Evolutionary conservation across 2,113 vertebrate genomes (phyloP).

Genomic region (Ageneiosus marmoratus): DNA sequence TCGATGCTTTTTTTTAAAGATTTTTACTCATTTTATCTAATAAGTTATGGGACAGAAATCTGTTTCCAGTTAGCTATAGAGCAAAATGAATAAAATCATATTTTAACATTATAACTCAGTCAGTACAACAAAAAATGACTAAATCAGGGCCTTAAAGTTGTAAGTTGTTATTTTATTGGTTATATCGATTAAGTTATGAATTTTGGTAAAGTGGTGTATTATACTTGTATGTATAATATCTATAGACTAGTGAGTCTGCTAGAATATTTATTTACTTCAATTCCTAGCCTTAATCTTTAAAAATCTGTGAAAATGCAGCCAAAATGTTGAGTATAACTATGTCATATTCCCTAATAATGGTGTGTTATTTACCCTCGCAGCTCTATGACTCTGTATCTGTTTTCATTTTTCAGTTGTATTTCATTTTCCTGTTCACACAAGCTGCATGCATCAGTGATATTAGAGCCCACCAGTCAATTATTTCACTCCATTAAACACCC

Average conservation of each 20-base stretch:
- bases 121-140: background rate
- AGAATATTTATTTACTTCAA: background rate
- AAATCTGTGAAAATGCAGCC: background rate
- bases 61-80: background rate
- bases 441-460: background rate
- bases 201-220: background rate
- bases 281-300: background rate
- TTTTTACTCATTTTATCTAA: background rate
- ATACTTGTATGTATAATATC: background rate
- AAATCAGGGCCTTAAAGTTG: background rate
- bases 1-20: background rate
- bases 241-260: background rate
- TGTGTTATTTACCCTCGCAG: background rate
- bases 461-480: constrained; percentile 16
- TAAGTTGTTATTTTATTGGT: background rate
- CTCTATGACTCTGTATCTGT: background rate
- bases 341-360: background rate
- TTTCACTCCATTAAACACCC: constrained; percentile 5
- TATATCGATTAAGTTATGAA: background rate
- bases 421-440: background rate
- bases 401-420: background rate
- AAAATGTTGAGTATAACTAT: background rate
- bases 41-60: background rate
- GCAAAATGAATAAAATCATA: background rate
- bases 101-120: background rate